Evolutionary conservation across 1,140 invertebrate genomes (phyloP), one percentile per base, ranked within the genome.

Genomic region (Drosophila pseudoananassae): DNA sequence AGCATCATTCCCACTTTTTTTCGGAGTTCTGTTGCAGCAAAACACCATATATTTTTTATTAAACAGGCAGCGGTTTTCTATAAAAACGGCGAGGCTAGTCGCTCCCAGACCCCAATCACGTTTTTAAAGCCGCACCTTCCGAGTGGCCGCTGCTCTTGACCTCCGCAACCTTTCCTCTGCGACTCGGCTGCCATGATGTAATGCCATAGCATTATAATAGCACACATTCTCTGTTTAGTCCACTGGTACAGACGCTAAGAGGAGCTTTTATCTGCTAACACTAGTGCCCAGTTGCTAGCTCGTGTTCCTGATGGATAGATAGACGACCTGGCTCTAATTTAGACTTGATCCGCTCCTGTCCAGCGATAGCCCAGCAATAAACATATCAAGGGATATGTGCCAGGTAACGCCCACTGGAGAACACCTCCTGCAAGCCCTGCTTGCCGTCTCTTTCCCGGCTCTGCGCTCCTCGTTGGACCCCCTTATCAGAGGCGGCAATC

Each of bases 401-500:
- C 58, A 73, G 45, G 47, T 45, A 65, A 77, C 69, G 82, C 82
- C 74, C 74, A 82, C 70, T 27, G n/a, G 45, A 47, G 33, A 50
- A 54, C 53, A 23, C 50, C 45, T 25, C 51, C 9, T 20, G 38
- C 45, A 29, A 29, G 25, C 31, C 7, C 10, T 10, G 25, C 23
- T 46, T 25, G 14, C 10, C 20, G 20, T 56, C 27, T 12, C 61
- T 8, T 23, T 38, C 47, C 36, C 38, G 12, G 12, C 38, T 4
- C 14, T 10, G 14, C 7, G 15, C 5, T 20, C 17, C 29, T 23
- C 14, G 23, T n/a, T 40, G 25, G 6, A 7, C 25, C 51, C 52
- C 27, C 74, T 85, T 85, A 85, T 85, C 81, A 49, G 29, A 64
- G 81, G 75, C 82, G 82, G 83, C 83, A 78, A 85, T 85, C 82